Base-by-base conservation (phyloP, 2,113 vertebrate species). In the Dicerorhinus sumatrensis region DNA sequence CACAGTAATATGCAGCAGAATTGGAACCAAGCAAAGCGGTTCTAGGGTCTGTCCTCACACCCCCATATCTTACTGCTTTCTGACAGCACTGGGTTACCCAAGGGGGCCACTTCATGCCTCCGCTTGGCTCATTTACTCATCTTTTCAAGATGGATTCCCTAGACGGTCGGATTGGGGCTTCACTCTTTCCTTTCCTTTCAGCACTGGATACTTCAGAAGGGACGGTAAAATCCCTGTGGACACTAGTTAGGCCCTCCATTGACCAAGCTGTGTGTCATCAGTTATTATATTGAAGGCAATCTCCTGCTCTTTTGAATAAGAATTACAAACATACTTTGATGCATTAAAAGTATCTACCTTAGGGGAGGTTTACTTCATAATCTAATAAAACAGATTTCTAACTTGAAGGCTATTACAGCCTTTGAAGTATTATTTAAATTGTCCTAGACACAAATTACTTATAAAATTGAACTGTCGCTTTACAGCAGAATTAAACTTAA, bases 381-480 rank as follows among this genome's bases (percentile, higher is more conserved):
- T 95, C 89, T 96, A 89, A 91, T 86, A 69, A 92, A 87, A 70
- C 70, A 92, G 67, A 85, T 96, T 97, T 97, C 95, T 96, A 98
- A 95, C 94, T 77, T 97, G 87, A 94, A 92, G 96, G 36, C 86
- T 96, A 7, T 81, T 88, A 87, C 58, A 97, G 89, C 46, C 91
- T 98, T 98, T 96, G 96, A 96, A 98, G 92, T 98, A 95, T 96
- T 98, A 98, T 97, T 97, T 96, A 97, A 97, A 97, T 98, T 95
- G 97, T 97, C 80, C 62, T 25, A 51, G 62, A 88, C 14, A 80
- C 70, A 94, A 98, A 90, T 81, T 94, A 81, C n/a, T 90, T 95
- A 77, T 94, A 1, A 98, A 97, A 98, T 96, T 97, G 87, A 97
- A 97, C 96, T 98, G 85, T 97, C 96, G 79, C 94, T 97, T 91